phyloP scores from a whole-genome alignment of 37 sponge, comb jelly and placozoan species.

The Eunapius fragilis region DNA sequence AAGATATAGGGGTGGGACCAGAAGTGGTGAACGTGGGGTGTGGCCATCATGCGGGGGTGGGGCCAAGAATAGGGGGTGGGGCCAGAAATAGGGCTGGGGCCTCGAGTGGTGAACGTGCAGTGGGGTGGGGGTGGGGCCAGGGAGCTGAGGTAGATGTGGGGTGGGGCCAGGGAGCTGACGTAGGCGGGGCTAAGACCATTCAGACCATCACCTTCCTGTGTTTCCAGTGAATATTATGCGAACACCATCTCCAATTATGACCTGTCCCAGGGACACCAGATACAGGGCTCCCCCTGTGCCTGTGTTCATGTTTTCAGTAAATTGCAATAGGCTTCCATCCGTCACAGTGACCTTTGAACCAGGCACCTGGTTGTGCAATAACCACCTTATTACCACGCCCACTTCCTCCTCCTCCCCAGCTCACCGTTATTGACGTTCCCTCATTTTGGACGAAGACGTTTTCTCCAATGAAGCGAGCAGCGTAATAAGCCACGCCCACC shows the following conservation, averaged over 20 bases:
- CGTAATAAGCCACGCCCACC: slow-evolving; percentile 28
- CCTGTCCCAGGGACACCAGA: slow-evolving; percentile 44
- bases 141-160: too few species aligned
- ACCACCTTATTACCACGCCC: not conserved
- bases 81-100: too few species aligned
- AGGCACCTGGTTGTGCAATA: not conserved
- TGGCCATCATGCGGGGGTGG: not conserved
- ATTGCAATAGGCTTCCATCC: not conserved
- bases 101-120: too few species aligned
- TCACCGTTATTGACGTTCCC: slow-evolving; percentile 32
- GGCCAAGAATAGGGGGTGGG: too few species aligned
- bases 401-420: too few species aligned
- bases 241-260: not conserved
- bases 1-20: too few species aligned
- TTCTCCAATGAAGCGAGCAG: slow-evolving; percentile 26
- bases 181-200: not conserved
- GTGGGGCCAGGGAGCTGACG: not conserved
- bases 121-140: too few species aligned
- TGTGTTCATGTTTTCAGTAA: slow-evolving; percentile 8
- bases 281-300: slow-evolving; percentile 38
- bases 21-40: too few species aligned
- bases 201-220: slow-evolving; percentile 14
- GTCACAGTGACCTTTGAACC: slow-evolving; percentile 13
- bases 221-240: slow-evolving; percentile 23
- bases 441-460: slow-evolving; percentile 27